Evolutionary conservation across 2,888 invertebrate species (phyloP).

Genomic region (Drosophila flavopinicola): DNA sequence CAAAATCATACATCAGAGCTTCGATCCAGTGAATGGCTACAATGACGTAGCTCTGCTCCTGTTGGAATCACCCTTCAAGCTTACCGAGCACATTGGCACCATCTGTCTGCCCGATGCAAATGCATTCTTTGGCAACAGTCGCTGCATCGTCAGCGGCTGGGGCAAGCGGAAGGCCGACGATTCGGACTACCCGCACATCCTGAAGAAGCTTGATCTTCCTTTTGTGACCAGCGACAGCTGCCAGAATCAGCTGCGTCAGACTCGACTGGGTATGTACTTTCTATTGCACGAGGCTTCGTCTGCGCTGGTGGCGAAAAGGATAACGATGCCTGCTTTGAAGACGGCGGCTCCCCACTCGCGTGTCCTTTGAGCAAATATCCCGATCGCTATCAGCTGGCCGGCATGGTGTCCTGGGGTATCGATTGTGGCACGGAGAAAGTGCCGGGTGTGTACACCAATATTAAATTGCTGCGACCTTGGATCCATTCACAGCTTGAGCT

Average conservation of each 20-base stretch:
- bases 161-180: slow-evolving; percentile 60
- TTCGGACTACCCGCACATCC: slow-evolving; percentile 86
- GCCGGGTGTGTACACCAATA: slow-evolving; percentile 90
- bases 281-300: slow-evolving; percentile 88
- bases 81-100: slow-evolving; percentile 88
- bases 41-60: slow-evolving; percentile 45
- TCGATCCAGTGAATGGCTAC: neutral
- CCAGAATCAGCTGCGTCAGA: slow-evolving; percentile 85
- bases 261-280: slow-evolving; percentile 88
- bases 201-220: slow-evolving; percentile 89
- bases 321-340: slow-evolving; percentile 89
- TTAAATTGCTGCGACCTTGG: slow-evolving; percentile 85
- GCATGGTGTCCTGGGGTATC: slow-evolving; percentile 92
- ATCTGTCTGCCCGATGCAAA: slow-evolving; percentile 87
- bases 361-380: slow-evolving; percentile 86
- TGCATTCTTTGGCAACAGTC: slow-evolving; percentile 63
- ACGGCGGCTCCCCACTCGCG: slow-evolving; percentile 91
- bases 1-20: slow-evolving; percentile 86
- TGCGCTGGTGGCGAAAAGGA: slow-evolving; percentile 91
- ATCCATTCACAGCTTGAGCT: slow-evolving; percentile 7
- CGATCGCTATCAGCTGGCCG: slow-evolving; percentile 81
- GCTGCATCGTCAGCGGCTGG: slow-evolving; percentile 81
- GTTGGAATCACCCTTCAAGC: slow-evolving; percentile 86
- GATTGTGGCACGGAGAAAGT: slow-evolving; percentile 88
- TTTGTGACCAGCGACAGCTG: slow-evolving; percentile 86